Percentiles rank a stretch among this genome's conserved stretches.
Conservation (phyloP, 2,888 invertebrate species). For the Dasysyrphus tricinctus region DNA sequence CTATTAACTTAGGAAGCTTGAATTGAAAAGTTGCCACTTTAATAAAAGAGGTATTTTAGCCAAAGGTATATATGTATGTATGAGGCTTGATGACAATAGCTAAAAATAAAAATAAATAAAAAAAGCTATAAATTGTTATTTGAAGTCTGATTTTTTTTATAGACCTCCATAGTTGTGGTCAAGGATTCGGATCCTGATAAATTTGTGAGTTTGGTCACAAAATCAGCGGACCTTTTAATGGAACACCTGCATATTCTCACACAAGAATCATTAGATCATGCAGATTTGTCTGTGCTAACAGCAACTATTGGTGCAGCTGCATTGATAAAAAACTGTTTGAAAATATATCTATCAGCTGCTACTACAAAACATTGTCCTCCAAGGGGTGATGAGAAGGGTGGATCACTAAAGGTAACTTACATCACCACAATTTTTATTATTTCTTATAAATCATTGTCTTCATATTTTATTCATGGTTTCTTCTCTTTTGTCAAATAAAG, state of each 20-base stretch:
- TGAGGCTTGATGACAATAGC: too few species aligned
- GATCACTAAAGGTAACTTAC: constrained; percentile 80
- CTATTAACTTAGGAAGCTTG: too few species aligned
- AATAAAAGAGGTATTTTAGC: too few species aligned
- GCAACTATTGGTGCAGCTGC: constrained; percentile 93
- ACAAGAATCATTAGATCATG: constrained; percentile 93
- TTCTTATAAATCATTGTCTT: not conserved
- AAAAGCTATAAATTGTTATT: not conserved
- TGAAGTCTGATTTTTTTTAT: constrained; percentile 77
- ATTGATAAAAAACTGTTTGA: constrained; percentile 90
- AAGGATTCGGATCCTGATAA: constrained; percentile 91
- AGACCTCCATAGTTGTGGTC: constrained; percentile 84
- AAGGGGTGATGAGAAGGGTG: constrained; percentile 83
- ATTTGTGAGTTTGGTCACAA: constrained; percentile 88
- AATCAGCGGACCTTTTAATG: constrained; percentile 88
- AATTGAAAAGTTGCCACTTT: too few species aligned
- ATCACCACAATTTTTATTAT: not conserved
- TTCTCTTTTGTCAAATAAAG: constrained; percentile 78
- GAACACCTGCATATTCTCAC: constrained; percentile 91
- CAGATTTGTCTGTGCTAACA: constrained; percentile 91
- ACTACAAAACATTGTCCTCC: constrained; percentile 82
- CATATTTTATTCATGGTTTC: not conserved
- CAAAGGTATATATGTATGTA: too few species aligned
- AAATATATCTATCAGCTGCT: constrained; percentile 88
- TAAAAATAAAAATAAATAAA: too few species aligned